Base-by-base conservation (phyloP, 2,113 vertebrate species). In the Syngnathus scovelli region DNA sequence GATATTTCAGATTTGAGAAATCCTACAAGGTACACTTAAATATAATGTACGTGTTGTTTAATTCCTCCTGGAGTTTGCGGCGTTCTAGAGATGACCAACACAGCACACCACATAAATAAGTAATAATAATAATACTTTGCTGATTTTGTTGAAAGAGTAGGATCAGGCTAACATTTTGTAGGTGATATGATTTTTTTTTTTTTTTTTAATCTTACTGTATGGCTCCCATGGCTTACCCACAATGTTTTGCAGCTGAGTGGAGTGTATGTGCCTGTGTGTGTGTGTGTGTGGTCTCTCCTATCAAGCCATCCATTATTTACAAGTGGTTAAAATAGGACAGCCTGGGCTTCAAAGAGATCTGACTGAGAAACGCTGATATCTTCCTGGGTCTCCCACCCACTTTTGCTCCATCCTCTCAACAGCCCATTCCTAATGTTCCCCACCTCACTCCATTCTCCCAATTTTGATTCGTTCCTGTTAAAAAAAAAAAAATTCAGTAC, bases 271-370 rank as follows among this genome's bases (percentile, higher is more conserved):
- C 13, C 11, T 13, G 2, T 12, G 11, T 12, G 43, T 44, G 43
- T 54, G 56, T 59, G 38, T 54, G 49, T 46, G 54, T 59, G 23
- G 54, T 15, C n/a, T 54, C 10, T 54, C 52, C 21, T 12, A 5
- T 46, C 62, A 66, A 38, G 27, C 21, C 66, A 84, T 86, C 80
- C 65, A 82, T 90, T 85, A 86, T 89, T 89, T 85, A 87, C 82
- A 78, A 68, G 67, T 80, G 66, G 84, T 80, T 87, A 78, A 87
- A 90, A 74, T 83, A 86, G 83, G 80, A 84, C 80, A 86, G 71
- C 51, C 68, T 55, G 78, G 77, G 77, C 76, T 86, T 83, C 78
- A 65, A 69, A 71, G 70, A 70, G 64, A 64, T 75, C 72, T 81
- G 68, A 69, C 77, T 58, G 61, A 75, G 73, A 67, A 82, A 59